Conservation (phyloP, 2,113 vertebrate genomes). For the Corydoras sp. region DNA sequence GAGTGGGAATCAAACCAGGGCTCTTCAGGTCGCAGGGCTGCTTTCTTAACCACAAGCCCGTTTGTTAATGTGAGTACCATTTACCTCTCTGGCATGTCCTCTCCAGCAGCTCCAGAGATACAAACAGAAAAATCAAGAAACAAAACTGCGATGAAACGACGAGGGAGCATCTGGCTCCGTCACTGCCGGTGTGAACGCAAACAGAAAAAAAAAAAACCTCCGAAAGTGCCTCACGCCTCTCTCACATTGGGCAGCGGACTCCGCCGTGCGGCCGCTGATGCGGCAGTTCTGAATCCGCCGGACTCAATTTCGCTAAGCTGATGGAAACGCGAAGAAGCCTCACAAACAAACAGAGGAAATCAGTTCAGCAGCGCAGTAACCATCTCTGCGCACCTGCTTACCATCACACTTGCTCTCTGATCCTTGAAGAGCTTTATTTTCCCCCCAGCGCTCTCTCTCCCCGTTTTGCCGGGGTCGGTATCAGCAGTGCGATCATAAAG, state of each 20-base stretch:
- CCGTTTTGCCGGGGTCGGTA: neutral
- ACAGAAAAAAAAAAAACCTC: neutral
- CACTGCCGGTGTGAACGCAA: too few relatives aligned
- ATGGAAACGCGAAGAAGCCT: neutral
- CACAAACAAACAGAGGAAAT: constrained; percentile 4
- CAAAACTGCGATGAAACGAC: too few relatives aligned
- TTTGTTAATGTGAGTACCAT: too few relatives aligned
- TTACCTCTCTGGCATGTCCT: too few relatives aligned
- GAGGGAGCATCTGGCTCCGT: too few relatives aligned
- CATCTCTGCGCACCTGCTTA: neutral
- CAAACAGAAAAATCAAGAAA: too few relatives aligned
- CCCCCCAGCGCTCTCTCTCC: neutral
- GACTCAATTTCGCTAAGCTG: neutral
- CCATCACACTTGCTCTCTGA: neutral
- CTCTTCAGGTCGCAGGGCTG: too few relatives aligned
- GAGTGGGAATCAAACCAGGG: too few relatives aligned
- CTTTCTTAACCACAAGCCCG: too few relatives aligned
- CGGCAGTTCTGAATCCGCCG: neutral
- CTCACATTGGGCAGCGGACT: neutral
- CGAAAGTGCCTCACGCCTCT: neutral
- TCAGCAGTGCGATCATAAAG: constrained; percentile 22
- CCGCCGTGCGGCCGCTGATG: neutral
- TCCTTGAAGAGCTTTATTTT: neutral
- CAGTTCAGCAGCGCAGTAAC: neutral
- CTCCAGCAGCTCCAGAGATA: too few relatives aligned